Conservation (phyloP, 2,113 vertebrate species). For the Ptilonorhynchus violaceus region DNA sequence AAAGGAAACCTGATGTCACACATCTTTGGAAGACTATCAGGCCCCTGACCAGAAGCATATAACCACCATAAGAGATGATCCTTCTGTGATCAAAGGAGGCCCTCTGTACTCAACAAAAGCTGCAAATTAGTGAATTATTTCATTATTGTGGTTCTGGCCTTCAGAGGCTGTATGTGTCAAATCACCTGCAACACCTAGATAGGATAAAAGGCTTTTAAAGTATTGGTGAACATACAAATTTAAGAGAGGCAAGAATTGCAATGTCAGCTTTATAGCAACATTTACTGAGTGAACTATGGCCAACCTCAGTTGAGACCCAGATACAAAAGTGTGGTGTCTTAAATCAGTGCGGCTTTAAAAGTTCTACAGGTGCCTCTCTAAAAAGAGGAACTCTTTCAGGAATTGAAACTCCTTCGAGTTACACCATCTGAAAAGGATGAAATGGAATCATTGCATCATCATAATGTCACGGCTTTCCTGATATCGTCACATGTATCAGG, state of each 20-base stretch:
- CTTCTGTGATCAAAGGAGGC: neutral
- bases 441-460: neutral
- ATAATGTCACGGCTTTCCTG: neutral
- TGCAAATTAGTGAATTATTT: neutral
- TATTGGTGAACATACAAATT: neutral
- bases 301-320: neutral
- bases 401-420: neutral
- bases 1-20: neutral
- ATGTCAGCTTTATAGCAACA: neutral
- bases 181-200: neutral
- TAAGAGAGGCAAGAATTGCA: neutral
- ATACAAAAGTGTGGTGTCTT: neutral
- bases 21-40: neutral
- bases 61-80: neutral
- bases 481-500: neutral
- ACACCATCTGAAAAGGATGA: neutral
- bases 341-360: neutral
- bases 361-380: neutral
- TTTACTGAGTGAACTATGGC: neutral
- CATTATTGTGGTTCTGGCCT: neutral
- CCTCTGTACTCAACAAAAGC: neutral
- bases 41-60: neutral
- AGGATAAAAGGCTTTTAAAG: neutral
- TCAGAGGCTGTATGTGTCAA: neutral
- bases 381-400: neutral